Percentiles rank a stretch among this genome's conserved stretches.
phyloP scores from a whole-genome alignment of 1,140 invertebrate species.

The Camponotus vicinus region DNA sequence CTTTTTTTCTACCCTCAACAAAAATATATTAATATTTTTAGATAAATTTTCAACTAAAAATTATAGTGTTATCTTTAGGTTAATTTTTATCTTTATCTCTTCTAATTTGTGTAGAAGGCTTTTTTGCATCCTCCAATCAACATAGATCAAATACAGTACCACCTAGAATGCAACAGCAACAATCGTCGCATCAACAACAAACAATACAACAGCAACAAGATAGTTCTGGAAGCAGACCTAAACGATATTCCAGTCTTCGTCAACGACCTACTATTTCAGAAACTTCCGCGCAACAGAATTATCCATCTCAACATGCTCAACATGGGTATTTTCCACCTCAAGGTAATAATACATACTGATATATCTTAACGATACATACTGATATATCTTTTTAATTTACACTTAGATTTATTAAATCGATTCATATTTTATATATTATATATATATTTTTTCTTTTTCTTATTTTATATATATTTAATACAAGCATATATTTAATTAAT shows the following conservation, averaged over 20 bases:
- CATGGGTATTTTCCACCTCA: constrained; percentile 80
- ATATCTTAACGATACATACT: not conserved
- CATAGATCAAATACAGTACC: constrained; percentile 84
- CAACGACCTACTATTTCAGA: constrained; percentile 87
- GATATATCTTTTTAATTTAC: not conserved
- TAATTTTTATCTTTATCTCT: constrained; percentile 15
- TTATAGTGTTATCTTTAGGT: not conserved
- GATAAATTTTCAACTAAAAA: not conserved
- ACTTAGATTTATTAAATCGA: not conserved
- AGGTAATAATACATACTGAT: constrained; percentile 75
- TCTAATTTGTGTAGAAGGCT: constrained; percentile 43
- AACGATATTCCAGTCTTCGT: constrained; percentile 91
- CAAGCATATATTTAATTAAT: constrained; percentile 41
- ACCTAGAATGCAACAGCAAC: constrained; percentile 85
- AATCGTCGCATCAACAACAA: constrained; percentile 77
- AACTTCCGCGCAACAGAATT: constrained; percentile 81
- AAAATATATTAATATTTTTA: not conserved
- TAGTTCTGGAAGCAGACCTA: constrained; percentile 87
- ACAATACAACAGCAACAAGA: constrained; percentile 81
- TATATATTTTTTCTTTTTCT: too few species aligned
- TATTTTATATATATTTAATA: constrained; percentile 19
- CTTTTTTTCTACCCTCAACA: not conserved
- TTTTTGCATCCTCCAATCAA: constrained; percentile 78
- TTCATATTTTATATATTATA: not conserved
- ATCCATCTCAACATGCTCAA: constrained; percentile 78